Base-by-base conservation (phyloP, 2,888 invertebrate species). In the Microctonus brassicae region DNA sequence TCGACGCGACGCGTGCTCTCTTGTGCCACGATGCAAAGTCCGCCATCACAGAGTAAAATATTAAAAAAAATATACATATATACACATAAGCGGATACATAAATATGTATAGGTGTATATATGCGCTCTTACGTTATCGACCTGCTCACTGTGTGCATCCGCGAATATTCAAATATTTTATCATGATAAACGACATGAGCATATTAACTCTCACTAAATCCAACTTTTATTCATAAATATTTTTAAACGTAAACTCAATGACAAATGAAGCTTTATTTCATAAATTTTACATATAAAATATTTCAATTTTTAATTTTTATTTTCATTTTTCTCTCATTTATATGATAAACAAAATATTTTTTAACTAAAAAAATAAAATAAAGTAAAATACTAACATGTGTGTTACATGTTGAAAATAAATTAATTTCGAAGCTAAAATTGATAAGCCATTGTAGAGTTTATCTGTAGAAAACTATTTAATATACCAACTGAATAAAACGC, bases 131-230 rank as follows among this genome's bases (percentile, higher is more conserved):
- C 11, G 13, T 11, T 11, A 57, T 66, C 55, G 66, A 66, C 29
- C 66, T 22, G 53, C 34, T 57, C 36, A 57, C 64, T 47, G 7
- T 47, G 7, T n/a, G 7, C 17, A 1, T 20, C 4, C 17, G 7
- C n/a, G 39, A 33, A 36, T 34, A 66, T 57, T 53, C 53, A 34
- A 64, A 66, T 66, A 66, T 66, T 57, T 66, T 36, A 66, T 66
- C 36, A 29, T 66, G 57, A 57, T 66, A 57, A 66, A 66, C 39
- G 39, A 22, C 17, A 29, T 13, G 24, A 55, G 34, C 39, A 36
- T 66, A 66, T 63, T 42, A 29, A 47, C 47, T 47, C 63, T 63
- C 39, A 17, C 42, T 42, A 26, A 22, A 29, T 42, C 5, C 26
- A 11, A 47, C n/a, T 63, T 47, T 13, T 42, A 42, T 63, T 10